A percentile compares a stretch with the other conserved stretches of the same genome.
Conservation (phyloP, 1,140 invertebrate species). For the Brachionus manjavacas region DNA sequence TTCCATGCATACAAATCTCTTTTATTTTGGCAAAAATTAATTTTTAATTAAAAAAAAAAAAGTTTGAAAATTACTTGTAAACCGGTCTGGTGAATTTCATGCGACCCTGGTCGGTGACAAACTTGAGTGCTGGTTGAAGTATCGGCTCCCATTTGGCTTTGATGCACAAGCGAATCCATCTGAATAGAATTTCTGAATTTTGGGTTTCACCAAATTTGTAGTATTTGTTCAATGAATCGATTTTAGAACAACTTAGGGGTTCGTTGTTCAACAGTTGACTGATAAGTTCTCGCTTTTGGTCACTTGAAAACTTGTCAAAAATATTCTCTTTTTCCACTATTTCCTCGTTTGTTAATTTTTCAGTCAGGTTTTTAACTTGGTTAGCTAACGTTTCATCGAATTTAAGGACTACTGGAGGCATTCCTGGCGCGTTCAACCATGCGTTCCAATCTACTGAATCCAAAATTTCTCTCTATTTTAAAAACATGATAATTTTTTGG, state of each 20-base stretch:
- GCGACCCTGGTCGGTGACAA: constrained; percentile 31
- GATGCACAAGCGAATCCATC: constrained; percentile 20
- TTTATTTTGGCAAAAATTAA: background rate
- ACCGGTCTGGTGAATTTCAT: constrained; percentile 39
- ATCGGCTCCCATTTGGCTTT: constrained; percentile 23
- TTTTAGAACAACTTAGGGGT: background rate
- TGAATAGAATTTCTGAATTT: constrained; percentile 42
- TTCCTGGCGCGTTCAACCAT: constrained; percentile 28
- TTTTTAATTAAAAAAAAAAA: background rate
- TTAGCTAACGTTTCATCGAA: constrained; percentile 40
- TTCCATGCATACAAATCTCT: constrained; percentile 35
- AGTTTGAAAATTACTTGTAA: constrained; percentile 28
- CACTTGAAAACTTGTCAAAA: constrained; percentile 15
- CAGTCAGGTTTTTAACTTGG: constrained; percentile 27
- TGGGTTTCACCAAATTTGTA: constrained; percentile 26
- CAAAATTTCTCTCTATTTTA: constrained; percentile 36
- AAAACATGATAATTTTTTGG: too few species aligned
- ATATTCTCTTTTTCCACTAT: background rate
- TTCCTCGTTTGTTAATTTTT: background rate
- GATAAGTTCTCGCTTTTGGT: constrained; percentile 12
- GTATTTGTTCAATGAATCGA: constrained; percentile 1
- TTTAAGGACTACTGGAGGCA: constrained; percentile 7
- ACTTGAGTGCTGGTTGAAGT: background rate
- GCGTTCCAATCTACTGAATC: constrained; percentile 32
- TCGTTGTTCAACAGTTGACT: constrained; percentile 32